A percentile compares a stretch with the other conserved stretches of the same genome.
These are phyloP conservation scores for Euzetes globulus DNA, from an alignment of 2,888 invertebrate species.

Conservation along the genomic window DNA sequence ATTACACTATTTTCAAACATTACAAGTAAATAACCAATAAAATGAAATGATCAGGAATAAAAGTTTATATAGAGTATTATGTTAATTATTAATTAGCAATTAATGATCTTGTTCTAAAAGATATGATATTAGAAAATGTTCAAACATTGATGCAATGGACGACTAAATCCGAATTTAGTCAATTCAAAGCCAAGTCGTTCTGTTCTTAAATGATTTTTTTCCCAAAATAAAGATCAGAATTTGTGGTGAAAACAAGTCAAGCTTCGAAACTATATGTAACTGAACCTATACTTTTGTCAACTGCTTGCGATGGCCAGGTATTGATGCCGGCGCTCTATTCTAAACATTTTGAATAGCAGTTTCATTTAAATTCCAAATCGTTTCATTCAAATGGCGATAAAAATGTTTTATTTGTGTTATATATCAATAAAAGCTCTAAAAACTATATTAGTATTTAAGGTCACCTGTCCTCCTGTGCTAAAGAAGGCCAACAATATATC, in stretches of 20 bases:
- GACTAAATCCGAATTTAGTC: too few relatives aligned
- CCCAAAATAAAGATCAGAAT: background rate
- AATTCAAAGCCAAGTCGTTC: background rate
- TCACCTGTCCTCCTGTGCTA: background rate
- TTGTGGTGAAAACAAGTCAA: constrained; percentile 10
- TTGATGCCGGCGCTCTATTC: background rate
- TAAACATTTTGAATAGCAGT: background rate
- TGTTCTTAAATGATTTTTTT: background rate
- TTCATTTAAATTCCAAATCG: constrained; percentile 3
- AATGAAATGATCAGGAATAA: too few relatives aligned
- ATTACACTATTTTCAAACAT: too few relatives aligned
- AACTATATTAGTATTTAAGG: constrained; percentile 13
- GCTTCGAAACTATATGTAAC: background rate
- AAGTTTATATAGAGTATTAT: too few relatives aligned
- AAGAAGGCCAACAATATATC: background rate
- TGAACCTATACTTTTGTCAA: constrained; percentile 5
- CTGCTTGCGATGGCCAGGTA: background rate
- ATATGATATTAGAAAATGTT: too few relatives aligned
- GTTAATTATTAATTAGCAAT: too few relatives aligned
- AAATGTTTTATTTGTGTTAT: constrained; percentile 24
- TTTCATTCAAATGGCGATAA: background rate
- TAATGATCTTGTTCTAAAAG: too few relatives aligned
- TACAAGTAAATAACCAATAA: too few relatives aligned
- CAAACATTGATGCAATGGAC: too few relatives aligned
- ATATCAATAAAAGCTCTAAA: background rate